Evolutionary conservation across 2,113 vertebrate genomes (phyloP), one percentile per base, ranked within the genome.

Genomic region (Bubo bubo): DNA sequence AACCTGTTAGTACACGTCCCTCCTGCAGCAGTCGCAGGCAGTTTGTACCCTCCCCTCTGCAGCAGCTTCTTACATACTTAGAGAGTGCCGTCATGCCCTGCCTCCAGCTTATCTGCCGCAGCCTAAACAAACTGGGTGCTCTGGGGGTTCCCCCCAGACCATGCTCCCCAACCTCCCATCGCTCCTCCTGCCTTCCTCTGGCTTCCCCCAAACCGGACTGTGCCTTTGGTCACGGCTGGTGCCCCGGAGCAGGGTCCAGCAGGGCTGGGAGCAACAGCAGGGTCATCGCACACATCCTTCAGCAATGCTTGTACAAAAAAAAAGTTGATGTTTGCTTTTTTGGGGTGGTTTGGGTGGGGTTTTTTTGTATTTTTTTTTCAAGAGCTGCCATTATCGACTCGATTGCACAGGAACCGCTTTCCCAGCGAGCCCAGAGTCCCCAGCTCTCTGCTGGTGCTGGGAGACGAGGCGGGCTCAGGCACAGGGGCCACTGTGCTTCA

Each of bases 401-500:
- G 11, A 9, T 32, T 4, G 21, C 45, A 10, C 20, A 4, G 53
- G 55, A 34, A 6, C 18, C 0, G 8, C n/a, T 71, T 32, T 28
- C 14, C 28, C 63, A 17, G 37, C 2, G 18, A 59, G 32, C 45
- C 45, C 45, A 47, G 45, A 47, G 45, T 47, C 45, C 18, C 41
- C 28, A 5, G 21, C 8, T 37, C 52, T 24, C 43, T 34, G 66
- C 58, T 3, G n/a, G 18, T 5, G 4, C 24, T 23, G 3, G 4
- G 34, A 22, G 27, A 9, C 1, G 2, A 16, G 73, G 12, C 2
- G 1, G 14, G 43, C 35, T 47, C 30, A 13, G 11, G 17, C 16
- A 4, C 21, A 2, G 4, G 2, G 43, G 63, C 20, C 52, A 13
- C 32, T 0, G 1, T 11, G 1, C 43, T 32, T 2, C 1, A 16